phyloP scores from a whole-genome alignment of 2,113 vertebrate genomes.

The Menidia beryllina region DNA sequence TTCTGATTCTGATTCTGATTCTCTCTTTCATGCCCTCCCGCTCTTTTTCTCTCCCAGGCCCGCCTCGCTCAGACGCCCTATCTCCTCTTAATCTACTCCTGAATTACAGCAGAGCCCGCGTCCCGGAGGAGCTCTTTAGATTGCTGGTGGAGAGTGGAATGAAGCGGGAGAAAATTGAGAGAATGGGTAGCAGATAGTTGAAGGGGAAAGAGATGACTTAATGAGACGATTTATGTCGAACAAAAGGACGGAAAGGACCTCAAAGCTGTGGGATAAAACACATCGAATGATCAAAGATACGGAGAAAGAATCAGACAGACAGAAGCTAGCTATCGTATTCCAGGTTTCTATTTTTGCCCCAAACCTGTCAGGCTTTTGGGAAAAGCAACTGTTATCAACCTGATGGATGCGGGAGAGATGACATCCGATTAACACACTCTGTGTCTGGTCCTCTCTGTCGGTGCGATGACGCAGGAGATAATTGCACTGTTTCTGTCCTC shows the following conservation, averaged over 20 bases:
- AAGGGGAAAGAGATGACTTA: slow-evolving; percentile 57
- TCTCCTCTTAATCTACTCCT: slow-evolving; percentile 68
- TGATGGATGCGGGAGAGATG: slow-evolving; percentile 29
- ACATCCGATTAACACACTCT: slow-evolving; percentile 11
- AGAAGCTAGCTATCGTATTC: slow-evolving; percentile 19
- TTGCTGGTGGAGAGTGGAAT: slow-evolving; percentile 37
- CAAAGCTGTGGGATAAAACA: slow-evolving; percentile 11
- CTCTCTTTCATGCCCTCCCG: slow-evolving; percentile 14
- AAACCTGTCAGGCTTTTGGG: slow-evolving; percentile 18
- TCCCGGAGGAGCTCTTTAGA: slow-evolving; percentile 58
- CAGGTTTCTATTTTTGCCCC: slow-evolving; percentile 20
- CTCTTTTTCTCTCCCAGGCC: slow-evolving; percentile 41
- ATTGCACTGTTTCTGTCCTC: slow-evolving; percentile 50
- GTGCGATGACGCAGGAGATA: slow-evolving; percentile 44
- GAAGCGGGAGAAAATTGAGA: slow-evolving; percentile 41
- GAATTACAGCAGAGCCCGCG: slow-evolving; percentile 58
- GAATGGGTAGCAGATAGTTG: slow-evolving; percentile 32
- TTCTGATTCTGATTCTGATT: too few species aligned
- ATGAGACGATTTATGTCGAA: slow-evolving; percentile 63
- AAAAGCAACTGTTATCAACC: slow-evolving; percentile 17
- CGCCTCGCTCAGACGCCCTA: slow-evolving; percentile 58
- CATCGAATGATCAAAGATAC: slow-evolving; percentile 20
- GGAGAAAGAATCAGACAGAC: slow-evolving; percentile 3
- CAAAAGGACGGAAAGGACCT: slow-evolving; percentile 25
- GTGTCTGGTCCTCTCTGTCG: not conserved